Conservation (phyloP, 1,140 invertebrate genomes). For the Wasmannia auropunctata region DNA sequence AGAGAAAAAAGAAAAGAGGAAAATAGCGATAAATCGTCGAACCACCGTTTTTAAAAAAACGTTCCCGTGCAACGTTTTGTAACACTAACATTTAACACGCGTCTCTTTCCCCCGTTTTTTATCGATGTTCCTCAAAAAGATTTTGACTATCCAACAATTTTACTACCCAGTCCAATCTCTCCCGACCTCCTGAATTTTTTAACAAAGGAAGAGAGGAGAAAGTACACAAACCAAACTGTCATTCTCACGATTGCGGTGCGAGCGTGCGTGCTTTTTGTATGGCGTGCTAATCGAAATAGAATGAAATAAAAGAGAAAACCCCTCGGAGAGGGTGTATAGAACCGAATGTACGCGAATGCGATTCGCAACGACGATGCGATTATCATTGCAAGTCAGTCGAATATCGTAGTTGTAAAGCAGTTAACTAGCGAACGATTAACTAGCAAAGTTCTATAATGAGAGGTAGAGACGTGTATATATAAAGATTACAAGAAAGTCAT, state of each 20-base stretch:
- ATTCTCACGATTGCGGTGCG: constrained; percentile 44
- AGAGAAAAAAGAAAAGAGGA: constrained; percentile 7
- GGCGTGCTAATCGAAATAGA: constrained; percentile 29
- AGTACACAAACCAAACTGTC: constrained; percentile 50
- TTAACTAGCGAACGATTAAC: constrained; percentile 64
- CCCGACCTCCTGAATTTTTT: constrained; percentile 15
- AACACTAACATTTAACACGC: constrained; percentile 30
- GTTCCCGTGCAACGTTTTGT: constrained; percentile 25
- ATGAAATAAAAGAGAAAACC: background rate
- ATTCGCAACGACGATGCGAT: constrained; percentile 40
- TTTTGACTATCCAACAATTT: constrained; percentile 48
- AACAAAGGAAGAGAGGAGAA: constrained; percentile 36
- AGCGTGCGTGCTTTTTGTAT: constrained; percentile 45
- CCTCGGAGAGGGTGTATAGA: background rate
- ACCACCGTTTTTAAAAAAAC: constrained; percentile 19
- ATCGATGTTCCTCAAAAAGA: constrained; percentile 41
- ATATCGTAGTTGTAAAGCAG: constrained; percentile 60
- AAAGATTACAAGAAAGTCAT: constrained; percentile 76
- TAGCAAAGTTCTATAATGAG: constrained; percentile 69
- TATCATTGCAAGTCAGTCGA: constrained; percentile 53
- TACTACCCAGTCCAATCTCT: background rate
- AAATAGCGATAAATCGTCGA: constrained; percentile 48
- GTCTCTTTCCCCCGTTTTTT: constrained; percentile 46
- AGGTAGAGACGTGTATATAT: constrained; percentile 74
- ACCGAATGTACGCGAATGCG: constrained; percentile 8